These are phyloP conservation scores for Periparus ater DNA, from an alignment of 2,797 vertebrate species.

Conservation along the genomic window DNA sequence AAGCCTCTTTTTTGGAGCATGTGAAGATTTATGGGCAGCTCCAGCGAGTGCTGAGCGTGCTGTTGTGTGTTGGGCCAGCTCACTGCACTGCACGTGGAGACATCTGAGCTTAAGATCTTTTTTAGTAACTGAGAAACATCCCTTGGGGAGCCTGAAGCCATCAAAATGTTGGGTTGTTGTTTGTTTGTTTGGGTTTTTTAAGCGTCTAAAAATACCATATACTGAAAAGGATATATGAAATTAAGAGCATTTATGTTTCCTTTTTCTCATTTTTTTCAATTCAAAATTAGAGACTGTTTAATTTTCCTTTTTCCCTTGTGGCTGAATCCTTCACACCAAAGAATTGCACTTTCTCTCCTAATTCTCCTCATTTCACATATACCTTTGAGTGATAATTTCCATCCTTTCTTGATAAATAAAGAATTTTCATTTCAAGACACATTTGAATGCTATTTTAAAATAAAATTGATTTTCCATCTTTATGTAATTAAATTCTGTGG, in stretches of 20 bases:
- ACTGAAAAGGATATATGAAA: neutral
- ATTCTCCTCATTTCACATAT: neutral
- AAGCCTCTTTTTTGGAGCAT: slow-evolving; percentile 2
- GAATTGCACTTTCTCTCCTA: slow-evolving; percentile 1
- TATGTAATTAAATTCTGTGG: slow-evolving; percentile 14
- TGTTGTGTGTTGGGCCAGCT: neutral
- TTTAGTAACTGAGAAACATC: neutral
- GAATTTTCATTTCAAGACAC: neutral
- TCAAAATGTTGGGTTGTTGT: neutral
- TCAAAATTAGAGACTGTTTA: neutral
- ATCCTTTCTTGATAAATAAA: slow-evolving; percentile 7
- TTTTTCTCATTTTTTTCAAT: neutral
- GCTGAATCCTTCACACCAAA: slow-evolving; percentile 27
- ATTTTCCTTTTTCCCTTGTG: neutral
- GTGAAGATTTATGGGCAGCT: slow-evolving; percentile 50
- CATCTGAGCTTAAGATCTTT: neutral
- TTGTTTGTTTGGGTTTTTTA: neutral
- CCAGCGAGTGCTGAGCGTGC: neutral
- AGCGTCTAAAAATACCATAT: neutral
- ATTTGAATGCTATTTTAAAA: slow-evolving; percentile 16
- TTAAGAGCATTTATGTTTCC: neutral
- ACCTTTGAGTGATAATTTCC: slow-evolving; percentile 56
- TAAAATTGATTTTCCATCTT: slow-evolving; percentile 1
- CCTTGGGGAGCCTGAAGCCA: neutral
- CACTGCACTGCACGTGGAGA: neutral